Evolutionary conservation across 2,113 vertebrate species (phyloP).

Genomic region (Coregonus clupeaformis): DNA sequence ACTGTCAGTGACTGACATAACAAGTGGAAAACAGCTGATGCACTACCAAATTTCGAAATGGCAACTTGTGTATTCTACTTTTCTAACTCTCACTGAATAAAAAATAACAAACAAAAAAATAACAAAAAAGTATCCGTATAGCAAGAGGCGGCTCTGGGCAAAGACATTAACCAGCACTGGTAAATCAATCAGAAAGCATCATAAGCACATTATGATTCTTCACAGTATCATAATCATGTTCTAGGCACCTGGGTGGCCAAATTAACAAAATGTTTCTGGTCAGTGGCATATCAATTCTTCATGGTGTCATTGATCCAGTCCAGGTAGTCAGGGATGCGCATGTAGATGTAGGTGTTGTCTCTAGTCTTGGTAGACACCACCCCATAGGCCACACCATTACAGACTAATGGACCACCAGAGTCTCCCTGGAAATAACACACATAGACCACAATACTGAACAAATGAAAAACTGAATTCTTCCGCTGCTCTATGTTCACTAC

Average conservation of each 20-base stretch:
- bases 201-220: background rate
- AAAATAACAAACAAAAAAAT: too few species aligned
- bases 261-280: too few species aligned
- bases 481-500: too few species aligned
- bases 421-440: constrained; percentile 72
- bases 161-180: background rate
- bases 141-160: too few species aligned
- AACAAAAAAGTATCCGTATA: too few species aligned
- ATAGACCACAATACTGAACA: background rate
- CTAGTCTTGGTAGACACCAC: constrained; percentile 66
- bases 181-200: background rate
- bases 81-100: too few species aligned
- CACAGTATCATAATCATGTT: too few species aligned
- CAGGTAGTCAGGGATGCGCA: constrained; percentile 58
- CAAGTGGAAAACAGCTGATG: too few species aligned
- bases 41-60: too few species aligned
- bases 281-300: background rate
- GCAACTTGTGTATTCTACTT: too few species aligned
- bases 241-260: too few species aligned
- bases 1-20: too few species aligned
- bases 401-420: constrained; percentile 81
- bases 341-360: constrained; percentile 56
- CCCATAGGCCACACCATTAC: constrained; percentile 66
- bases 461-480: background rate
- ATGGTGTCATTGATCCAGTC: constrained; percentile 68